Base-by-base conservation (phyloP, 2,113 vertebrate species). In the Coturnix japonica region DNA sequence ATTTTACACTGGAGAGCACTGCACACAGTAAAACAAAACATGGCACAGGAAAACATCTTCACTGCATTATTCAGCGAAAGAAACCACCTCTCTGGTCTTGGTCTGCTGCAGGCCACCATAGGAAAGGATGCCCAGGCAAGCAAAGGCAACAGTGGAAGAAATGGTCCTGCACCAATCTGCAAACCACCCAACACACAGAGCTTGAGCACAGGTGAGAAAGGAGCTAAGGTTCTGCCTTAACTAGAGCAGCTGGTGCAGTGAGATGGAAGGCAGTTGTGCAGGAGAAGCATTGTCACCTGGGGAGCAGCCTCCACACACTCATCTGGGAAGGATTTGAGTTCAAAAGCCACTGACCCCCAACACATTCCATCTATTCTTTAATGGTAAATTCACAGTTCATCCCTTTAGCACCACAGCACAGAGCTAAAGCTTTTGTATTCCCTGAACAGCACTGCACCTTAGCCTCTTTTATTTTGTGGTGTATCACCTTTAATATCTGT, bases 401-500 rank as follows among this genome's bases (percentile, higher is more conserved):
- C 67, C 72, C 19, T 47, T 71, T 82, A 60, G 71, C 19, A 64
- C 30, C 9, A 31, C 56, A 21, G 41, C 59, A 81, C 9, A 37
- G 14, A 93, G 37, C 5, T 74, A 77, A 89, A 80, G 72, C 13
- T 77, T 81, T 74, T 90, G 43, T 31, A 91, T 46, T 53, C 71
- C 56, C 46, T 80, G 15, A 89, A 69, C 7, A 2, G 43, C 18
- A 47, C 37, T 82, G 41, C 20, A 28, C 39, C 37, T 74, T 81
- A 47, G 41, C 51, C 71, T 83, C 59, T 89, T 95, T 76, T 90
- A 54, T 95, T 92, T 94, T 56, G 76, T 95, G 93, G 90, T 91
- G 79, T 74, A 88, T 85, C 73, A 64, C 66, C 94, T 93, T 97
- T 96, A 91, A 95, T 95, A 95, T 33, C 83, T 57, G 90, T 80